Evolutionary conservation across 1,140 invertebrate species (phyloP), one percentile per base, ranked within the genome.

Genomic region (Doryteuthis pealeii): DNA sequence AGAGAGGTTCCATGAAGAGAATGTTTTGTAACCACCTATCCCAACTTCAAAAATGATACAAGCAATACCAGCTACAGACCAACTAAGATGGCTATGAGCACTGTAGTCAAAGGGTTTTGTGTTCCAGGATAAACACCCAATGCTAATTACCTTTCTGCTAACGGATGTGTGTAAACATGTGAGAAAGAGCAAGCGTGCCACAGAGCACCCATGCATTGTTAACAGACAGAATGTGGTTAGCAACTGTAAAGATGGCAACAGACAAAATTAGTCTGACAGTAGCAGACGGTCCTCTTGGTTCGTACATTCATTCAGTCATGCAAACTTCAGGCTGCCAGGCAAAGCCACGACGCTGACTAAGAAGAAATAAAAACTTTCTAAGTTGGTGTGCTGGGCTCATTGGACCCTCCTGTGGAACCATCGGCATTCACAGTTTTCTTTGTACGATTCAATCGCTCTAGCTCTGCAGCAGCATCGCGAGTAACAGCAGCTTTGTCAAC

Each of bases 391-490:
- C 54, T 28, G 18, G 54, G 54, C 54, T 62, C 54, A 62, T 62
- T 62, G 6, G 54, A 62, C 18, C 54, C 54, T 62, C 54, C 26
- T 22, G 54, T 22, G 26, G 54, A 62, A 62, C 54, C 54, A 22
- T 62, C 54, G 22, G 54, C 54, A 62, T 22, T 62, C 26, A 62
- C 66, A 14, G 77, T 54, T 68, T 92, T 92, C 84, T 93, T 94
- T 74, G 91, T 91, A 83, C 92, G 89, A 73, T 94, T 93, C 81
- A 97, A 91, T 75, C 94, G 91, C 87, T 97, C 95, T 28, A 97
- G 89, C 88, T 97, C 95, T n/a, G 95, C 95, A 31, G 93, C 94
- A 31, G 95, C 95, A 87, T 96, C 95, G 15, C 93, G 93, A 72
- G 94, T 91, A 88, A 95, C 93, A 4, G 92, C 90, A 77, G 88